Evolutionary conservation across 2,797 vertebrate genomes (phyloP), one percentile per base, ranked within the genome.

Genomic region (Arctocebus calabarensis): DNA sequence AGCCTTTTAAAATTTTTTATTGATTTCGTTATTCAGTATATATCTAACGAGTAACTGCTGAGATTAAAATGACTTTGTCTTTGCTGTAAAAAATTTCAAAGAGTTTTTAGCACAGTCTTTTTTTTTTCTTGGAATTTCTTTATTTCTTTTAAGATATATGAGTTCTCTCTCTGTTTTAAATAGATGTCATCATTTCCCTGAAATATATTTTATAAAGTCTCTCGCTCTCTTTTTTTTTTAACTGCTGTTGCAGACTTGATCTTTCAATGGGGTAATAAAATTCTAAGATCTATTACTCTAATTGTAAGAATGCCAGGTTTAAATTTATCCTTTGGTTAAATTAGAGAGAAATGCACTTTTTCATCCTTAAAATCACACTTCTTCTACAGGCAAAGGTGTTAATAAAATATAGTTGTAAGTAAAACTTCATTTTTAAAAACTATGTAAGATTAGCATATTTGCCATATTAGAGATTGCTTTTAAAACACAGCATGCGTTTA

Each of bases 321-420:
- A 95, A 94, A 94, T 93, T 97, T 97, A 94, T 93, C 52, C 71
- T 97, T 87, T 71, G 89, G 43, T 93, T 98, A 92, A 62, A 98
- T 97, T 89, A 84, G 93, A 68, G 75, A 81, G 95, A 94, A 94
- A 94, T 96, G 91, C 68, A 96, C 57, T 97, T 95, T 83, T 97
- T 96, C 62, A 85, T 94, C 48, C 55, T 90, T 95, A 92, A 91
- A 77, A 85, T 94, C 64, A 91, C 43, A 95, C 52, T 94, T 61
- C 40, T 94, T 77, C 79, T 91, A 64, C 29, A 81, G 71, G 70
- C 89, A 81, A 90, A 92, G 43, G 79, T 96, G 62, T 94, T 94
- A 92, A 96, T 95, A 96, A 94, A 95, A 97, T 88, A 92, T 62
- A 73, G 52, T 90, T 89, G 40, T 37, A 91, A 95, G 37, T 74